These are phyloP conservation scores for Phortica magna DNA, from an alignment of 2,888 invertebrate genomes.

Conservation along the genomic window DNA sequence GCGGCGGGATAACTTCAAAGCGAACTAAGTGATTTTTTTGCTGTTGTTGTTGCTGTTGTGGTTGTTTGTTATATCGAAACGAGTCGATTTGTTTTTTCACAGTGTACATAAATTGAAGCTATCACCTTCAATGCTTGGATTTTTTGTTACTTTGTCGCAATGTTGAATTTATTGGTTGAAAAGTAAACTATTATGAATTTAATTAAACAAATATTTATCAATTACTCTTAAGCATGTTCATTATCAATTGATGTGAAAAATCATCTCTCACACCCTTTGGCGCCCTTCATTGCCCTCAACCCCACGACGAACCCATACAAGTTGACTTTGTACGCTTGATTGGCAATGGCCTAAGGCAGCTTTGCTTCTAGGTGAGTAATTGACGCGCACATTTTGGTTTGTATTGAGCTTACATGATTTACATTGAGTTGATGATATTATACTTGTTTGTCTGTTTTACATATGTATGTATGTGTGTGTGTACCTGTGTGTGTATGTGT, in stretches of 20 bases:
- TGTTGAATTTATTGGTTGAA: not conserved
- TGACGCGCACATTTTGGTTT: too few relatives aligned
- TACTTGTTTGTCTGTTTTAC: not conserved
- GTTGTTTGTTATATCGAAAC: too few relatives aligned
- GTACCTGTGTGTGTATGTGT: not conserved
- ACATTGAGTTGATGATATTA: not conserved
- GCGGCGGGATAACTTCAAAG: not conserved
- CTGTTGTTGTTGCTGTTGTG: not conserved
- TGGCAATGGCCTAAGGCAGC: too few relatives aligned
- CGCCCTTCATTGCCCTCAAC: not conserved
- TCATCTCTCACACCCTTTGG: not conserved
- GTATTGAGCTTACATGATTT: too few relatives aligned
- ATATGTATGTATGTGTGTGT: not conserved
- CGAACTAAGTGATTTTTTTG: conserved; percentile 5
- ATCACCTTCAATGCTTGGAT: not conserved
- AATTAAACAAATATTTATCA: not conserved
- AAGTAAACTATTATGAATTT: not conserved
- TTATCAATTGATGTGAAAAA: not conserved
- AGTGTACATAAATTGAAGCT: not conserved
- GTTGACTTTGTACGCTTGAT: too few relatives aligned
- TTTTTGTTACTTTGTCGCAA: not conserved
- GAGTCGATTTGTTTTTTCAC: not conserved
- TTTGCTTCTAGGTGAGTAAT: too few relatives aligned
- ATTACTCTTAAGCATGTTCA: not conserved
- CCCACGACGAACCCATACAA: not conserved